Evolutionary conservation across 1,140 invertebrate genomes (phyloP).

Genomic region (Drosophila chauvacae): DNA sequence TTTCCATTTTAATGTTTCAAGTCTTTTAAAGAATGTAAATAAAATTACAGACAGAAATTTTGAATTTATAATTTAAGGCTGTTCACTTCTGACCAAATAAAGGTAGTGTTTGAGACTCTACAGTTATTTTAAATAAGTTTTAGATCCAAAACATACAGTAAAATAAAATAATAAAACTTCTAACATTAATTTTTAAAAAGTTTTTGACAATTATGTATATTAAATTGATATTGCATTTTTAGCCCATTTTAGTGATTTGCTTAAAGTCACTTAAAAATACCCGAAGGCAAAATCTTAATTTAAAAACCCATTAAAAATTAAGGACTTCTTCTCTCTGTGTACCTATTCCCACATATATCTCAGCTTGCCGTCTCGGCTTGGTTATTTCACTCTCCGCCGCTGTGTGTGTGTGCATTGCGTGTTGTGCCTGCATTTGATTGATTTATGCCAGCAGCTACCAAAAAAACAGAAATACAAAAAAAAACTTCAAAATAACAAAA

Average conservation of each 20-base stretch:
- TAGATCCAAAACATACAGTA: neutral
- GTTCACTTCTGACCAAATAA: too few relatives aligned
- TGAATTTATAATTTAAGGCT: too few relatives aligned
- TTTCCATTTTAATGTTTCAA: too few relatives aligned
- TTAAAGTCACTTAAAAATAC: neutral
- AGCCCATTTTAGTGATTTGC: too few relatives aligned
- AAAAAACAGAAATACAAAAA: conserved; percentile 6
- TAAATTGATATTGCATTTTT: too few relatives aligned
- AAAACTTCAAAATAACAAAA: neutral
- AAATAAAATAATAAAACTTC: too few relatives aligned
- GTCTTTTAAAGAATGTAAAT: too few relatives aligned
- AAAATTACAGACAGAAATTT: too few relatives aligned
- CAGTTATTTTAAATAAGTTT: too few relatives aligned
- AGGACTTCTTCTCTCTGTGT: neutral
- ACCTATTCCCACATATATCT: conserved; percentile 22
- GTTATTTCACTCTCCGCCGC: conserved; percentile 18
- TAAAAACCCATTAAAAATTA: accelerated
- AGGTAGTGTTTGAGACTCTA: too few relatives aligned
- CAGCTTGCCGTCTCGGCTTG: conserved; percentile 21
- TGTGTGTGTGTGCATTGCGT: conserved; percentile 59
- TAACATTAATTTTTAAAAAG: too few relatives aligned
- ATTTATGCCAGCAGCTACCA: conserved; percentile 63
- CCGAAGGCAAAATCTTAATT: accelerated
- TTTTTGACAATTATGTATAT: too few relatives aligned
- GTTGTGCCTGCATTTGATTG: conserved; percentile 77